Base-by-base conservation (phyloP, 2,888 invertebrate genomes). In the Acronicta leporina region DNA sequence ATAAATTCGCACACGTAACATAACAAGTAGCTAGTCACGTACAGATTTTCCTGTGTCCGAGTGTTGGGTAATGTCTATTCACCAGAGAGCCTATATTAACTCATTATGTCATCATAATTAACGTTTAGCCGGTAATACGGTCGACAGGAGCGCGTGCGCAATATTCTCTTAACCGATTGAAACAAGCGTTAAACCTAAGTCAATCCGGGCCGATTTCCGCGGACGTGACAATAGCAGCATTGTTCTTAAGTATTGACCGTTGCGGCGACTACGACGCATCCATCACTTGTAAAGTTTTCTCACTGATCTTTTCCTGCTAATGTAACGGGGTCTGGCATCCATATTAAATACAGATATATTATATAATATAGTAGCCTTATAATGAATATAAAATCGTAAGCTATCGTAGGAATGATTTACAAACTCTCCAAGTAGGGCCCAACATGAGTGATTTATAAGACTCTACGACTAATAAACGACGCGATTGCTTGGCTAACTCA, bases 221-320 rank as follows among this genome's bases (percentile, higher is more conserved):
- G 84, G 81, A 88, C 84, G 81, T 86, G 86, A 89, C 90, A 90
- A 89, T 89, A 80, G 82, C 58, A 56, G 82, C 77, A 89, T 92
- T 90, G 90, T 91, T 81, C 79, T 78, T 73, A 65, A 49, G 62
- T 71, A 63, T 43, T 63, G 67, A 66, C 64, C 61, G 68, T 70
- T 73, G 68, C 64, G 52, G 68, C 63, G 64, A 62, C 13, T 54
- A 46, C 50, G 20, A 51, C 43, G 53, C 55, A 44, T 63, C 52
- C 55, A 44, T 63, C 52, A 55, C n/a, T 42, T 9, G n/a, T n/a
- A n/a, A 25, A 69, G 44, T 63, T 58, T 61, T 51, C 60, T 67
- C 35, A 45, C 15, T 30, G 30, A 53, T 53, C 9, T 45, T 49
- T 63, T 69, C 25, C 63, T 43, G 27, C 44, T 46, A 43, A 51